Evolutionary conservation across 2,797 vertebrate species (phyloP).

Genomic region (Anguilla pacifica): DNA sequence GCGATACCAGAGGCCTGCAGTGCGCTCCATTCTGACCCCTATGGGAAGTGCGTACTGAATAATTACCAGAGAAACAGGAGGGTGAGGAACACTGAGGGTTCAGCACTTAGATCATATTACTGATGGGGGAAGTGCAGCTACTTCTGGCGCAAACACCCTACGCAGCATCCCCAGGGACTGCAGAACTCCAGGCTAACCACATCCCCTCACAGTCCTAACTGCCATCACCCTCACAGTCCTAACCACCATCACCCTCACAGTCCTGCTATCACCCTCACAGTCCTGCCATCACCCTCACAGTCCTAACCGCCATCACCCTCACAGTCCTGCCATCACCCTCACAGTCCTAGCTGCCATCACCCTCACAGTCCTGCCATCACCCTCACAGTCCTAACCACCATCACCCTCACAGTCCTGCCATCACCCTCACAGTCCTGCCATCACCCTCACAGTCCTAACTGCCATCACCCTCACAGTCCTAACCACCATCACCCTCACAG

Average conservation of each 20-base stretch:
- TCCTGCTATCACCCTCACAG: not conserved
- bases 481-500: not conserved
- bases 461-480: not conserved
- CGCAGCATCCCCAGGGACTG: not conserved
- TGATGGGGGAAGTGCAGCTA: conserved; percentile 34
- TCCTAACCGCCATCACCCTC: not conserved
- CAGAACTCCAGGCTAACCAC: not conserved
- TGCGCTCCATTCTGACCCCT: not conserved
- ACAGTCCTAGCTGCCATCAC: too few relatives aligned
- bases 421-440: not conserved
- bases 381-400: too few relatives aligned
- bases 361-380: too few relatives aligned
- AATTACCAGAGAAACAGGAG: not conserved
- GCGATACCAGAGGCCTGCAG: conserved; percentile 23
- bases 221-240: not conserved
- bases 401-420: too few relatives aligned
- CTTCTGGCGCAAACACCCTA: not conserved
- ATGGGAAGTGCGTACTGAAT: not conserved
- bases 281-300: not conserved
- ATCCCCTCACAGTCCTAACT: not conserved
- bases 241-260: not conserved
- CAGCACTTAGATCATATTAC: conserved; percentile 69
- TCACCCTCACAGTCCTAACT: not conserved
- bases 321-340: too few relatives aligned
- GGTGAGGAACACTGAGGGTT: conserved; percentile 31